Conservation (phyloP, 2,888 invertebrate genomes). For the Platypus cylindrus region DNA sequence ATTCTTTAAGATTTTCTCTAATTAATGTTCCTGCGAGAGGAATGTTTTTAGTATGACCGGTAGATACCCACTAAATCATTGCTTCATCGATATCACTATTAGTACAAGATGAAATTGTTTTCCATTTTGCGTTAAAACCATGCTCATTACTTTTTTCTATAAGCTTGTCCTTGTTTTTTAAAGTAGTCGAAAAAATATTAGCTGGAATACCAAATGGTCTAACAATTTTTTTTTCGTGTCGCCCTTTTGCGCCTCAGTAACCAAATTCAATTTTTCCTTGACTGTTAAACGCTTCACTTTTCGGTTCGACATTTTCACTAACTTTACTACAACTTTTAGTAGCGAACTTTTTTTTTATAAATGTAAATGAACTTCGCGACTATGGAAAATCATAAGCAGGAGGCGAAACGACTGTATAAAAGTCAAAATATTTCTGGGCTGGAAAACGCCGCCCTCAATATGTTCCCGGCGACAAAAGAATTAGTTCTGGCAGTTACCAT, state of each 20-base stretch:
- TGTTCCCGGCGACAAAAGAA: too few relatives aligned
- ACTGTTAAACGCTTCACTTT: slow-evolving; percentile 3
- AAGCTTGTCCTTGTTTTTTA: slow-evolving; percentile 1
- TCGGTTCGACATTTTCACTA: neutral
- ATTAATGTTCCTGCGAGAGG: neutral
- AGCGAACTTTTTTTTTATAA: too few relatives aligned
- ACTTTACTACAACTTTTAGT: too few relatives aligned
- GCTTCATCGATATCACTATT: neutral
- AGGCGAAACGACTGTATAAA: too few relatives aligned
- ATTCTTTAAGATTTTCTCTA: neutral
- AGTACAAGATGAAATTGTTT: neutral
- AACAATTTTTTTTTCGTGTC: slow-evolving; percentile 3
- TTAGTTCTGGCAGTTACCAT: too few relatives aligned
- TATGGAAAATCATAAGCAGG: too few relatives aligned
- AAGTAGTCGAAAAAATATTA: slow-evolving; percentile 1
- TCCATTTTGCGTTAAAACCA: too few relatives aligned
- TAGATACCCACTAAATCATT: neutral
- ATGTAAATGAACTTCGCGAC: too few relatives aligned
- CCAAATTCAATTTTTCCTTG: slow-evolving; percentile 2
- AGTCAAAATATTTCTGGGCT: too few relatives aligned
- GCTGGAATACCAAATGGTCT: slow-evolving; percentile 3
- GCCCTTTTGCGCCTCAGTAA: slow-evolving; percentile 4
- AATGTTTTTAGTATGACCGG: neutral
- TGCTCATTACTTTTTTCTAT: neutral
- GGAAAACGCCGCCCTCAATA: too few relatives aligned